A percentile compares a stretch with the other conserved stretches of the same genome.
Evolutionary conservation across 2,113 vertebrate genomes (phyloP).

Genomic region (Paradisaea rubra): DNA sequence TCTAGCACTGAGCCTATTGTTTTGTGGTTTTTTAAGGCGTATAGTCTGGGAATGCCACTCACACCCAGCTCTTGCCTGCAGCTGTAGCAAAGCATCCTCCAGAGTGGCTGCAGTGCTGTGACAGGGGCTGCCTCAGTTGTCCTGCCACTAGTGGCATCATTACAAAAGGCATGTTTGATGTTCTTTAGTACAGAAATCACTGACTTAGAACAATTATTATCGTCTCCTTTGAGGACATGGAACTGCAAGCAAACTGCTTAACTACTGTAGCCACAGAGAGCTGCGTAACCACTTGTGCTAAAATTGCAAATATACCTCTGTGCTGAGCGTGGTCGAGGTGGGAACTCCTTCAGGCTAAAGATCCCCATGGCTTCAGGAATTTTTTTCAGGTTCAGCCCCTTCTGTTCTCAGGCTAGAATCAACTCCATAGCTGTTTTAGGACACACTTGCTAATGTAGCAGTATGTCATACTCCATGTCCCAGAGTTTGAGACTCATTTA

Average conservation of each 20-base stretch:
- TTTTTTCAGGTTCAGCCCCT: neutral
- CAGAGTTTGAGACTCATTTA: neutral
- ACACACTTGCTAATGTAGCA: neutral
- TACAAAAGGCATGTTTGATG: neutral
- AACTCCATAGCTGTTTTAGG: neutral
- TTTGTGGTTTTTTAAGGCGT: neutral
- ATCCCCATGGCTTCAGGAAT: neutral
- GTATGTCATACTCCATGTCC: too few species aligned
- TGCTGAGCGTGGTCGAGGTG: too few species aligned
- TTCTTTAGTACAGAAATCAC: neutral
- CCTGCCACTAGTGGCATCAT: neutral
- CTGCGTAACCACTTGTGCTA: neutral
- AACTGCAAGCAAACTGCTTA: neutral
- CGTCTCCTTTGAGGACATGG: fast-evolving
- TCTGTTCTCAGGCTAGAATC: neutral
- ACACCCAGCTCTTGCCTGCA: fast-evolving
- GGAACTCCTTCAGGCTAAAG: neutral
- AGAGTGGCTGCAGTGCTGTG: fast-evolving
- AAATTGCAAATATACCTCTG: fast-evolving
- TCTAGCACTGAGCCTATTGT: neutral
- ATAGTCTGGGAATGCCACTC: fast-evolving
- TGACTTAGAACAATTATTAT: neutral
- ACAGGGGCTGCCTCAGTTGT: neutral
- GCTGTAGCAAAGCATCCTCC: too few species aligned
- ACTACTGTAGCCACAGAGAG: neutral